Conservation (phyloP, 2,113 vertebrate species). For the Takifugu flavidus region DNA sequence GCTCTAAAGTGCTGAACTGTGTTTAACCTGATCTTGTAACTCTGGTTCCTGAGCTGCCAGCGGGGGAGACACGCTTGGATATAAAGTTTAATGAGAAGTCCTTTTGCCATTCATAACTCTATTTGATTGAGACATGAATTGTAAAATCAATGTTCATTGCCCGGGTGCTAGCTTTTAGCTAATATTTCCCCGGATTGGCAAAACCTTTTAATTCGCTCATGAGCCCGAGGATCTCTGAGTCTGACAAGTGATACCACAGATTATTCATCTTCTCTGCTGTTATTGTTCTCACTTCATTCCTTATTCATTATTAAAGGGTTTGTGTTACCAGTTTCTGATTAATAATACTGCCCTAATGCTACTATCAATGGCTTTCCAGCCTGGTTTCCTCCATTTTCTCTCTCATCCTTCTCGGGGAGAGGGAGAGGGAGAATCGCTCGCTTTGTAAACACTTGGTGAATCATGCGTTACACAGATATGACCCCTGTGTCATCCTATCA, state of each 20-base stretch:
- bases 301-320: neutral
- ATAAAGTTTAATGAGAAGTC: slow-evolving; percentile 63
- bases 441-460: too few relatives aligned
- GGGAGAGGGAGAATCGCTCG: too few relatives aligned
- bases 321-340: neutral
- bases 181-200: slow-evolving; percentile 65
- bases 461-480: too few relatives aligned
- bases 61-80: slow-evolving; percentile 42
- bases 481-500: too few relatives aligned
- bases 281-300: slow-evolving; percentile 46
- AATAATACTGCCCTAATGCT: neutral
- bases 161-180: slow-evolving; percentile 58
- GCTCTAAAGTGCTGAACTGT: slow-evolving; percentile 42
- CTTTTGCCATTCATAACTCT: slow-evolving; percentile 64
- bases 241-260: slow-evolving; percentile 1
- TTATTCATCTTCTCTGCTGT: slow-evolving; percentile 56
- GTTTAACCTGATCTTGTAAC: slow-evolving; percentile 52
- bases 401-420: too few relatives aligned
- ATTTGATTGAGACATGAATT: slow-evolving; percentile 68
- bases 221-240: slow-evolving; percentile 35
- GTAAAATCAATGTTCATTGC: slow-evolving; percentile 69
- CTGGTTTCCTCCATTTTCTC: too few relatives aligned
- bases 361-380: too few relatives aligned
- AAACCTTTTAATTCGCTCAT: slow-evolving; percentile 54
- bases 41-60: slow-evolving; percentile 42